Evolutionary conservation across 2,888 invertebrate species (phyloP).

Genomic region (Drosophila affinis): DNA sequence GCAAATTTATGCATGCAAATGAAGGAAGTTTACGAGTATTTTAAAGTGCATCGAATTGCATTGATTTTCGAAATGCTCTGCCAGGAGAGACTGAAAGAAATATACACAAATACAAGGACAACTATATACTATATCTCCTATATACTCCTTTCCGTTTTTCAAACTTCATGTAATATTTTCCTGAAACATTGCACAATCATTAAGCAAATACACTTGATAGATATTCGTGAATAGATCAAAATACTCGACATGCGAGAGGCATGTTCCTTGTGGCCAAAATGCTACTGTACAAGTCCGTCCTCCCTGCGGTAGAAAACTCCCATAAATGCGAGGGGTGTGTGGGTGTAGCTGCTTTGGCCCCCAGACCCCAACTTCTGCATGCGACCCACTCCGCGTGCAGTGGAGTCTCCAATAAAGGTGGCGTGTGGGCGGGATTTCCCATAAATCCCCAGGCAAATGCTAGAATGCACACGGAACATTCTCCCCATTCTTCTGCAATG

Average conservation of each 20-base stretch:
- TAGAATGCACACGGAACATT: constrained; percentile 65
- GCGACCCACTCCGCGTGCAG: constrained; percentile 18
- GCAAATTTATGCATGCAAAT: constrained; percentile 68
- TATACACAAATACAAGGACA: background rate
- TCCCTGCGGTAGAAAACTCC: constrained; percentile 1
- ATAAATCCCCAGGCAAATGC: constrained; percentile 63
- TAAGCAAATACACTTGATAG: background rate
- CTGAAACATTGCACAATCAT: background rate
- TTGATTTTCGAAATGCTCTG: constrained; percentile 52
- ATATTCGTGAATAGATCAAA: background rate
- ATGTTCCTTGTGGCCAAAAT: background rate
- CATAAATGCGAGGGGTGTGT: constrained; percentile 3
- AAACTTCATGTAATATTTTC: background rate
- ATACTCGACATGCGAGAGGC: background rate
- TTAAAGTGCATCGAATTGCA: constrained; percentile 50
- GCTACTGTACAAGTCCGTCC: background rate
- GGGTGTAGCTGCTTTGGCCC: constrained; percentile 20
- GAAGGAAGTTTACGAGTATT: constrained; percentile 45
- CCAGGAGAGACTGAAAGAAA: background rate
- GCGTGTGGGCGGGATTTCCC: constrained; percentile 24
- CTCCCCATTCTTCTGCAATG: constrained; percentile 52
- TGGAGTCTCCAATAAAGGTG: constrained; percentile 3
- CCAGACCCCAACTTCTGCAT: constrained; percentile 4
- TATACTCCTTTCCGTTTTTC: no score
- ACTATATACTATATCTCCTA: no score